Conservation (phyloP, 2,888 invertebrate genomes). For the Erebia aethiops region DNA sequence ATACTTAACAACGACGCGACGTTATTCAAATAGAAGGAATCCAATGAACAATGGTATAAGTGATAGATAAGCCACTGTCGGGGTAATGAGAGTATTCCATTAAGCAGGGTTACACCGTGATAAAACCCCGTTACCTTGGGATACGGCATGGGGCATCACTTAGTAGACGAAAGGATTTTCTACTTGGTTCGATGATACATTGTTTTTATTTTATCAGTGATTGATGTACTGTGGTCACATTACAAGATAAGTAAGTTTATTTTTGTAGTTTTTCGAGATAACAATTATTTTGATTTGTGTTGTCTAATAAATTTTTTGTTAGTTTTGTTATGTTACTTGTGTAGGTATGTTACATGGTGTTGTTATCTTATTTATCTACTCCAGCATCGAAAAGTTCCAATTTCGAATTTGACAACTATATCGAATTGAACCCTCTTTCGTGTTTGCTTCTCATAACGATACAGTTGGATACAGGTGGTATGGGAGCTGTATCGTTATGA, state of each 20-base stretch:
- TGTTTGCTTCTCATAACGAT: no score
- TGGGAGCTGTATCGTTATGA: no score
- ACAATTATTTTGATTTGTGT: no score
- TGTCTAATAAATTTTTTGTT: no score
- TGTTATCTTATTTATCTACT: no score
- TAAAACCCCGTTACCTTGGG: slow-evolving; percentile 7
- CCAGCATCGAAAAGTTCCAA: no score
- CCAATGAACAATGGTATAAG: slow-evolving; percentile 6
- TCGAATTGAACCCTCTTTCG: no score
- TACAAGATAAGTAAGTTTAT: not conserved
- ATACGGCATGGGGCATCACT: not conserved
- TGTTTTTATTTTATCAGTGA: not conserved
- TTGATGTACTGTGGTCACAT: not conserved
- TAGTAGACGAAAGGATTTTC: not conserved
- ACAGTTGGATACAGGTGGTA: no score
- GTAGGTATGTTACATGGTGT: no score
- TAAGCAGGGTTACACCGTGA: not conserved
- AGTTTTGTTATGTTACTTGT: no score
- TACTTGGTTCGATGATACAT: not conserved
- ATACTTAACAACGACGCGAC: not conserved
- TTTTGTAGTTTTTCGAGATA: no score
- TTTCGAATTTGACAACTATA: no score
- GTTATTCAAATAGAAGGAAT: not conserved
- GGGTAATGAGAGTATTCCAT: slow-evolving; percentile 11
- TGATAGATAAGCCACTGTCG: slow-evolving; percentile 3